These are phyloP conservation scores for Rhodeus uyekii DNA, from an alignment of 2,797 vertebrate genomes.

Conservation along the genomic window DNA sequence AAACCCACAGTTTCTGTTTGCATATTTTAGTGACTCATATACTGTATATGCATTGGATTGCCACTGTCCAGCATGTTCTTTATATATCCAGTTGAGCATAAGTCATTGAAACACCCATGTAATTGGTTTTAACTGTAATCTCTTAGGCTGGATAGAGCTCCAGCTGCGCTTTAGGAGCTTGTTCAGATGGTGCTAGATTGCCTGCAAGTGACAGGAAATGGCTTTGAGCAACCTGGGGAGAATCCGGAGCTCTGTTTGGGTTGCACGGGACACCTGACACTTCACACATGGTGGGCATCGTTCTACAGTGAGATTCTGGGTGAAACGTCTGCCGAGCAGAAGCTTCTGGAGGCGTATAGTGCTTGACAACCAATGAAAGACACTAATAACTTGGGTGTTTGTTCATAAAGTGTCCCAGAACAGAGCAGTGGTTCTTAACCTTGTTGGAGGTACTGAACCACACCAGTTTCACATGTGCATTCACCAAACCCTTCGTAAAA, in stretches of 20 bases:
- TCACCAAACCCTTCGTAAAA: too few species aligned
- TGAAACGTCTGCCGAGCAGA: not conserved
- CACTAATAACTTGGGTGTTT: not conserved
- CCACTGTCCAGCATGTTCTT: not conserved
- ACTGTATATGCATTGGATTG: too few species aligned
- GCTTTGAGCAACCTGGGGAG: not conserved
- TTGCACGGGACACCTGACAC: not conserved
- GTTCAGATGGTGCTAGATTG: not conserved
- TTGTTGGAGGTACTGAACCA: too few species aligned
- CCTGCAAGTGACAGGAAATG: not conserved
- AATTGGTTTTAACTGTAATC: not conserved
- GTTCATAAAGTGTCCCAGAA: too few species aligned
- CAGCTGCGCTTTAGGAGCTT: not conserved
- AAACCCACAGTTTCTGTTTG: not conserved
- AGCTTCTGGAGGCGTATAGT: not conserved
- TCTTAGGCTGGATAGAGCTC: not conserved
- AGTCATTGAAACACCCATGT: rapidly evolving
- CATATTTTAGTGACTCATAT: not conserved
- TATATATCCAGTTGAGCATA: not conserved
- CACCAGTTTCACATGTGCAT: too few species aligned
- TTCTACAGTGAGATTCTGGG: not conserved
- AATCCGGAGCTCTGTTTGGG: not conserved
- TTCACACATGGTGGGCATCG: not conserved
- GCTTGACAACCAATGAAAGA: not conserved
- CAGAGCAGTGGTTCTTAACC: too few species aligned